Base-by-base conservation (phyloP, 37 sponge, comb jelly and placozoan species). In the Agelas oroides region DNA sequence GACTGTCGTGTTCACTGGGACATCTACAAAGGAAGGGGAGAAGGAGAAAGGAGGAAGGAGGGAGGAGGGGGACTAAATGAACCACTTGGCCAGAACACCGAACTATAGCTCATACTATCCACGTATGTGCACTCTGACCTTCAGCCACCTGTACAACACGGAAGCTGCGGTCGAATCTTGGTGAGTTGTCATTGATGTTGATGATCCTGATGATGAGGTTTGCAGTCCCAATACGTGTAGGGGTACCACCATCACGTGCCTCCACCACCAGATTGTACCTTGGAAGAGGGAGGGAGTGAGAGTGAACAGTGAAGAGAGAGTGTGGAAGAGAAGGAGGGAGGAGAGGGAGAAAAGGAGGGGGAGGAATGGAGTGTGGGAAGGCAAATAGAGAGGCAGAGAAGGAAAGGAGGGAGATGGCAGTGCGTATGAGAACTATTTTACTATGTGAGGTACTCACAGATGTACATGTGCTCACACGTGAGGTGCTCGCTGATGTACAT, bases 151-250 rank as follows among this genome's bases (percentile, higher is more conserved):
- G 27, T 5, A 14, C 59, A 32, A 38, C 39, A 53, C 72, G 83
- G 74, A 83, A 83, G 32, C 65, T 78, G 20, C 31, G 23, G 38
- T 39, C 56, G 61, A 89, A 89, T 18, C 55, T 12, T 33, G 89
- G 89, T 27, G 40, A 27, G 23, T 83, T 82, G 71, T 89, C 89
- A 78, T 89, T 59, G 20, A 71, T 62, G 77, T 83, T 65, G 27
- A 52, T 20, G 15, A 89, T 40, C n/a, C 25, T 59, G 15, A 89
- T 62, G 24, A 52, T 18, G 2, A 89, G 37, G 17, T 33, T 17
- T 41, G 83, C 67, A 11, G 17, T 38, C 53, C 73, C 70, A 56
- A 54, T 76, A 2, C 70, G 58, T 36, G 71, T 30, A 5, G 83
- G 82, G 21, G 37, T 40, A 14, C 89, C 89, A 31, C 71, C 64